Conservation (phyloP, 2,888 invertebrate genomes). For the Poecilus cupreus region DNA sequence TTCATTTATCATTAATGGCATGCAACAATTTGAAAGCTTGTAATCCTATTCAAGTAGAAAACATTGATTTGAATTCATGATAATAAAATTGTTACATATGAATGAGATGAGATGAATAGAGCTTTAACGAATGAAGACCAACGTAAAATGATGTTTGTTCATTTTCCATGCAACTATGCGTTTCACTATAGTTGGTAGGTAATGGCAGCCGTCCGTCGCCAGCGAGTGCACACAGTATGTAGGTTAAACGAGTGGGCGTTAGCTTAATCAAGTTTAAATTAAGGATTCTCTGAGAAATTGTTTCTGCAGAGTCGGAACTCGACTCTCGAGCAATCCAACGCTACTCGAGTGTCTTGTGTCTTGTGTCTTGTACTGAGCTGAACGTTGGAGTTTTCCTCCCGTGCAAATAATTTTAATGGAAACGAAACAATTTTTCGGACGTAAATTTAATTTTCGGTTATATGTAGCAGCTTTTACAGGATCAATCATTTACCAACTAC, state of each 20-base stretch:
- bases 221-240: not conserved
- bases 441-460: slow-evolving; percentile 27
- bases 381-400: not conserved
- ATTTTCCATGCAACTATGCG: not conserved
- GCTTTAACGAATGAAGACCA: no score
- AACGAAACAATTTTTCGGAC: slow-evolving; percentile 22
- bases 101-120: no score
- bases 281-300: slow-evolving; percentile 28
- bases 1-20: no score
- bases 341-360: not conserved
- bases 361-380: not conserved
- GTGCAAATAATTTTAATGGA: not conserved
- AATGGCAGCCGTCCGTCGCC: not conserved
- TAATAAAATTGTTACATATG: no score
- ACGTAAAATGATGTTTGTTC: not conserved
- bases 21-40: no score
- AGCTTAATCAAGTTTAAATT: slow-evolving; percentile 36
- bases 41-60: no score
- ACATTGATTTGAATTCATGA: no score
- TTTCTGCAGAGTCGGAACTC: slow-evolving; percentile 2
- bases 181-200: not conserved
- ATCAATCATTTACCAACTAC: slow-evolving; percentile 24
- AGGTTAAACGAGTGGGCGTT: slow-evolving; percentile 1
- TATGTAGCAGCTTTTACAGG: slow-evolving; percentile 14
- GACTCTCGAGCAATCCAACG: not conserved